A percentile compares a stretch with the other conserved stretches of the same genome.
Conservation (phyloP, 2,797 vertebrate species). For the Micrastur ruficollis region DNA sequence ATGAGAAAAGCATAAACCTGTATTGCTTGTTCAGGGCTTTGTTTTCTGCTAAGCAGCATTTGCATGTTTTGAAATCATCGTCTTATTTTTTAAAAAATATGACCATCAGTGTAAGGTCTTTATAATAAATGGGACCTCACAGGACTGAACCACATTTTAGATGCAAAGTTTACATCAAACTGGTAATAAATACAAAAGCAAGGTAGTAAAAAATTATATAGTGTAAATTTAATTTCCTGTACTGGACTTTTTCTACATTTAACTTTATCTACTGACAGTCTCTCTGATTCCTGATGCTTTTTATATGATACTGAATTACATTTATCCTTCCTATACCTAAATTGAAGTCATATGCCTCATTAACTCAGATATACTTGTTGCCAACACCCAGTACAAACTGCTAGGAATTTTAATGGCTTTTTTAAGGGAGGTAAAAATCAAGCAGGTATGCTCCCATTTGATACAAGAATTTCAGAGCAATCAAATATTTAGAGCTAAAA, state of each 20-base stretch:
- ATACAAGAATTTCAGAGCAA: constrained; percentile 10
- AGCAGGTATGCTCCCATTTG: neutral
- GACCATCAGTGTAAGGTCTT: neutral
- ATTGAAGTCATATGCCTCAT: constrained; percentile 11
- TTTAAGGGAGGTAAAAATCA: neutral
- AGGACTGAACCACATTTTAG: neutral
- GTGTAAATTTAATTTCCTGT: neutral
- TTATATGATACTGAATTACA: neutral
- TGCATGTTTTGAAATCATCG: neutral
- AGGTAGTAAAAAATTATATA: neutral
- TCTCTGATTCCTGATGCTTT: neutral
- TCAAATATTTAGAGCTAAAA: constrained; percentile 22
- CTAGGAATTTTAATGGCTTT: constrained; percentile 4
- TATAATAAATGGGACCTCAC: neutral
- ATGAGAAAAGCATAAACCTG: neutral
- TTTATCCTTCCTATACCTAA: neutral
- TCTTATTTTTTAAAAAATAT: neutral
- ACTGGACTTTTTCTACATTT: neutral
- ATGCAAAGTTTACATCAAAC: neutral
- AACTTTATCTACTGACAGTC: neutral
- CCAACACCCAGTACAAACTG: neutral
- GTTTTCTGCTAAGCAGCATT: neutral
- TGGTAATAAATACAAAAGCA: neutral
- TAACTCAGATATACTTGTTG: constrained; percentile 11
- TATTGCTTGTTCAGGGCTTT: neutral